phyloP scores from a whole-genome alignment of 1,140 invertebrate species.

The Drosophila ironensis region DNA sequence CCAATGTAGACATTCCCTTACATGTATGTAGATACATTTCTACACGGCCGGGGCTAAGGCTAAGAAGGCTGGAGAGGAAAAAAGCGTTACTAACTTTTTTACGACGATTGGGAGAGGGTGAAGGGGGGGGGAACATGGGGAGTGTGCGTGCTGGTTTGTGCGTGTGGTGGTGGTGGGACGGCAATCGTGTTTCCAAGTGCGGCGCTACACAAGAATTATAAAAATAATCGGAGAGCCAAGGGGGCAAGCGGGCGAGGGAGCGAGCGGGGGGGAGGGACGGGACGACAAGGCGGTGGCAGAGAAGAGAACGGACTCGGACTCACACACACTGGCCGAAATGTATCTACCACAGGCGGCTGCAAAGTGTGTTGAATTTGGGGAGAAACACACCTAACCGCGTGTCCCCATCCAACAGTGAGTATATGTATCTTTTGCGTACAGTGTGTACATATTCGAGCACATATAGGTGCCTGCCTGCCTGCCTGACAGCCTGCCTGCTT shows the following conservation, averaged over 20 bases:
- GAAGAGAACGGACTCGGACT: slow-evolving; percentile 4
- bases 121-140: not conserved
- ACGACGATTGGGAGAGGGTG: too few relatives aligned
- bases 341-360: slow-evolving; percentile 51
- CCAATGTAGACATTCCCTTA: slow-evolving; percentile 46
- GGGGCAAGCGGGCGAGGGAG: too few relatives aligned
- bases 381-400: slow-evolving; percentile 53
- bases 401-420: slow-evolving; percentile 43
- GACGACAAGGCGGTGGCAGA: slow-evolving; percentile 12
- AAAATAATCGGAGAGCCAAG: slow-evolving; percentile 39
- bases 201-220: slow-evolving; percentile 51
- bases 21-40: slow-evolving; percentile 20
- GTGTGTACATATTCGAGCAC: slow-evolving; percentile 35
- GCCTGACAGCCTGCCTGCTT: too few relatives aligned
- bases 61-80: not conserved
- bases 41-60: too few relatives aligned
- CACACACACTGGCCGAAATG: slow-evolving; percentile 22
- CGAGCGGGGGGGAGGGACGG: not conserved
- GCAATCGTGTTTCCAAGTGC: slow-evolving; percentile 45
- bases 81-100: slow-evolving; percentile 44
- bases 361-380: slow-evolving; percentile 44
- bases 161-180: not conserved
- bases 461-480: too few relatives aligned
- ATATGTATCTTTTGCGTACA: slow-evolving; percentile 30
- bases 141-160: not conserved